Evolutionary conservation across 2,888 invertebrate species (phyloP).

Genomic region (Himalopsyche anomala): DNA sequence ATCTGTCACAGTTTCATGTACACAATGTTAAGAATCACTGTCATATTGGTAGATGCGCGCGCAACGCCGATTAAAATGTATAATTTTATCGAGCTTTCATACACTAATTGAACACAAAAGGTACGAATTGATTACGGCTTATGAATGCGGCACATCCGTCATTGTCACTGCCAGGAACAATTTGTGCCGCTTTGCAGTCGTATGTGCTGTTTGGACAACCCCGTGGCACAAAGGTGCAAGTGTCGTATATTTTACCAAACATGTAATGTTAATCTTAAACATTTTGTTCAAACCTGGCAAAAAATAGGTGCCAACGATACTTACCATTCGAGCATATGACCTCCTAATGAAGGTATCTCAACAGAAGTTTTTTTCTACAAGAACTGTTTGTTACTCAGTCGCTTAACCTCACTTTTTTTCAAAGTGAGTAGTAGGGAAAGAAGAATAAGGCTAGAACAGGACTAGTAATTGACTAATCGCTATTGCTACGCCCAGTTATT

Average conservation of each 20-base stretch:
- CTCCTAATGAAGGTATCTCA: no score
- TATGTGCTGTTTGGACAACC: background rate
- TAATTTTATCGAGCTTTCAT: slow-evolving; percentile 42
- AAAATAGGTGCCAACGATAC: no score
- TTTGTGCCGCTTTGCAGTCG: slow-evolving; percentile 27
- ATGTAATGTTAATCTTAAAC: no score
- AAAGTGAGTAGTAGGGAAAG: no score
- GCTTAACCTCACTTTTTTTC: no score
- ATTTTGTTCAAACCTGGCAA: no score
- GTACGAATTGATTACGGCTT: slow-evolving; percentile 58
- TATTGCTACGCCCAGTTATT: no score
- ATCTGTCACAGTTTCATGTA: background rate
- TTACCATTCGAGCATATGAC: no score
- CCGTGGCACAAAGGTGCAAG: background rate
- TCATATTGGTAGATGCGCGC: slow-evolving; percentile 1
- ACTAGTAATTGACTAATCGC: no score
- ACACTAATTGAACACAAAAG: slow-evolving; percentile 43
- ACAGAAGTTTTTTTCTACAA: no score
- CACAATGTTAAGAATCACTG: background rate
- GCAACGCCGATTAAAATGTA: slow-evolving; percentile 32
- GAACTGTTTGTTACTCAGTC: no score
- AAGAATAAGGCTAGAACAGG: no score
- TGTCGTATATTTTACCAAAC: background rate
- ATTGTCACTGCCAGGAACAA: slow-evolving; percentile 58
- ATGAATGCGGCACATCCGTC: slow-evolving; percentile 59